phyloP scores from a whole-genome alignment of 2,113 vertebrate genomes.

The Genyomyrus donnyi region DNA sequence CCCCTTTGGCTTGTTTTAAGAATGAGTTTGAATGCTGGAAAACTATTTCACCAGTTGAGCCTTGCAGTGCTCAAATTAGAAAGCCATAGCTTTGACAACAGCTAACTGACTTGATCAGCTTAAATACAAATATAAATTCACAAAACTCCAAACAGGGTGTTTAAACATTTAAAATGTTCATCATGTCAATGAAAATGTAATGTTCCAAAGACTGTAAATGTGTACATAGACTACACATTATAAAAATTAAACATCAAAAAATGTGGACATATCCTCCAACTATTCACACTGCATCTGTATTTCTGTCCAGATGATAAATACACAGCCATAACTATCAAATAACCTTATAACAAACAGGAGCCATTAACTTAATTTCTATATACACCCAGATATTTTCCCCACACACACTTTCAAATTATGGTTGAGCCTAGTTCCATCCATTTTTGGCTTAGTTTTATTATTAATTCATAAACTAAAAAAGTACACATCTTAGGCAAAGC shows the following conservation, averaged over 20 bases:
- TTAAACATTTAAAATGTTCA: background rate
- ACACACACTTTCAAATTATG: background rate
- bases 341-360: background rate
- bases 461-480: background rate
- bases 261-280: background rate
- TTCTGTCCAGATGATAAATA: background rate
- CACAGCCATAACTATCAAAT: background rate
- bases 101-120: background rate
- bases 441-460: background rate
- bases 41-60: background rate
- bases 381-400: background rate
- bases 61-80: background rate
- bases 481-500: background rate
- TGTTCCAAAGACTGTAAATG: background rate
- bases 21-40: background rate
- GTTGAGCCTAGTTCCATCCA: background rate
- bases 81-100: background rate
- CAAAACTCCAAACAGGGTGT: background rate
- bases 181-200: background rate
- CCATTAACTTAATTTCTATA: background rate
- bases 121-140: background rate
- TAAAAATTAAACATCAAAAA: background rate
- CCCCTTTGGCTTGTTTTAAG: background rate
- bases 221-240: background rate
- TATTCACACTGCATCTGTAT: background rate